Base-by-base conservation (phyloP, 2,113 vertebrate genomes). In the Stigmatopora nigra region DNA sequence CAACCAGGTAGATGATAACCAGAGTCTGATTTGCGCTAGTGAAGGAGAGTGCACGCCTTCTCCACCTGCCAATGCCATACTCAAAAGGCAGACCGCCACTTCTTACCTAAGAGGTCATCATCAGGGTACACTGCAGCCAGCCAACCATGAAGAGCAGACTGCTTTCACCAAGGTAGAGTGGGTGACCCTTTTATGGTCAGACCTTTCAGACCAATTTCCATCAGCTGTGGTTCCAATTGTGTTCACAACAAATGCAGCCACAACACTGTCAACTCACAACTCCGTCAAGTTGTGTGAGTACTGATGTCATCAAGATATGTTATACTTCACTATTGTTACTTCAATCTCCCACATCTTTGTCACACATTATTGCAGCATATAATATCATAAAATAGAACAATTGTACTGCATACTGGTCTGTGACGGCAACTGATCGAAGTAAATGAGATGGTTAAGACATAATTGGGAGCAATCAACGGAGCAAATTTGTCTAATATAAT, bases 51-150 rank as follows among this genome's bases (percentile, higher is more conserved):
- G 65, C 44, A 47, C 58, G 31, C 59, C 20, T 19, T 64, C 68
- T 63, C 56, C 44, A 13, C 35, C 72, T 44, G 9, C 7, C 7
- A 67, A 63, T 36, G 61, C 79, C 19, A 55, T 25, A 0, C 69
- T 84, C 22, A 83, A 72, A 70, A 79, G 86, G 52, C 73, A 84
- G 41, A 81, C 68, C 16, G 81, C 79, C 0, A 72, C 67, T 0
- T 59, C 47, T 20, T 66, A 80, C 25, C 78, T 82, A 20, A 75
- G 36, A 65, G 59, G 41, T 65, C 76, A 31, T n/a, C 25, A 65
- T 44, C 73, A 78, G 72, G 65, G 51, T 36, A 55, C 60, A 9
- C 2, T 73, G 72, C 61, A 60, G 47, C 62, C 63, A 49, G 31
- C 17, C 3, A 67, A 48, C 58, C 70, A 71, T 61, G 52, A 16